Base-by-base conservation (phyloP, 2,113 vertebrate species). In the Donacobius atricapilla region DNA sequence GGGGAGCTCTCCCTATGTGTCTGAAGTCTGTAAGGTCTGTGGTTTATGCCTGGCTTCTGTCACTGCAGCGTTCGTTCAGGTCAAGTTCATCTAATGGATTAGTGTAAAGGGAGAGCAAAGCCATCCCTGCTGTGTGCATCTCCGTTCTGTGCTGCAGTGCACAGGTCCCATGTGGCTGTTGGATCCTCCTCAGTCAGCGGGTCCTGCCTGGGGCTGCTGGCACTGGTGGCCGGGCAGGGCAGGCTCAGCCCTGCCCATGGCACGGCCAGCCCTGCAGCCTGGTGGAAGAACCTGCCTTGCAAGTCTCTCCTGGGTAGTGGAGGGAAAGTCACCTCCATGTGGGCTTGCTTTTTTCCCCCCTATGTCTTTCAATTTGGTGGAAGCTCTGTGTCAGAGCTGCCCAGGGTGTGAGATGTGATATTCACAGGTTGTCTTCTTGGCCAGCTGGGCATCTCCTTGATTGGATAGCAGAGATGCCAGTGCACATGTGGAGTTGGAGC, bases 201-300 rank as follows among this genome's bases (percentile, higher is more conserved):
- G 11, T 48, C 40, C 69, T 63, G 56, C 33, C 6, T 4, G 22
- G 53, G 45, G 35, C 45, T 82, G 57, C 77, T 70, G 35, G 45
- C 72, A 27, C n/a, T 0, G 2, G 2, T 31, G 30, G 15, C 56
- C 0, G 0, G 68, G 42, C 4, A 3, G 30, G 72, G 48, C 68
- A 68, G 30, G 44, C 73, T 88, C 70, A 72, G 47, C 58, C 83
- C n/a, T 68, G 65, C 60, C 44, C 5, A 1, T 0, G 0, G 50
- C 31, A 15, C 15, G 13, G 23, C 15, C 44, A 58, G 37, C 54
- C 21, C 57, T 54, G 57, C 50, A 60, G 44, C 56, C 51, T 44
- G 35, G 22, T 75, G 61, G 77, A 89, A 82, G 61, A 84, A 72
- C 80, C 75, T 64, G 61, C 48, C 39, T 48, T 71, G 51, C 50